phyloP scores from a whole-genome alignment of 2,113 vertebrate genomes.

The Irena cyanogastra region DNA sequence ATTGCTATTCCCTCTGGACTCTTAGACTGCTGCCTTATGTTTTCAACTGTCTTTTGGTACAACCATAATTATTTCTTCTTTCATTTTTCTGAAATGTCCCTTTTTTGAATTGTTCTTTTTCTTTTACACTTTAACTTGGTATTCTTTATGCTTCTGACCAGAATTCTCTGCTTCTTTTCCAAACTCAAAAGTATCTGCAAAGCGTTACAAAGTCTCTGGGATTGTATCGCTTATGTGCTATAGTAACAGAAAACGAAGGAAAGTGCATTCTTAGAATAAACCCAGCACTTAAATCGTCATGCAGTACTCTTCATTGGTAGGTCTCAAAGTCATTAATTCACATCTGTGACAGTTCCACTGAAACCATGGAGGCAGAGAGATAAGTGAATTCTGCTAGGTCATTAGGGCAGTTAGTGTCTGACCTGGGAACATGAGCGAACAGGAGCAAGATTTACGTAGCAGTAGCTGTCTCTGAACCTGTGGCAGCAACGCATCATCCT shows the following conservation, averaged over 20 bases:
- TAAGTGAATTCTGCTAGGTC: neutral
- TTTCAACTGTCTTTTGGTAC: neutral
- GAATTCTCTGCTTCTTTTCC: neutral
- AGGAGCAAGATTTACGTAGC: neutral
- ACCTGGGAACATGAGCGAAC: neutral
- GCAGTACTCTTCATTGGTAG: neutral
- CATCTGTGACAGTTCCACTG: neutral
- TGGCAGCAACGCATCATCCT: neutral
- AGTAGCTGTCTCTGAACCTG: neutral
- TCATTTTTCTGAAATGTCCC: neutral
- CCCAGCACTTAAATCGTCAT: rapidly evolving
- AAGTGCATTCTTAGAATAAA: neutral
- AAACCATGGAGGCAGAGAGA: neutral
- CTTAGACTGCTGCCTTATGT: neutral
- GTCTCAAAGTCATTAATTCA: neutral
- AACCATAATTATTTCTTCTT: neutral
- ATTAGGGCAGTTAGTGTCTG: neutral
- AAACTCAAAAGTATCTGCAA: neutral
- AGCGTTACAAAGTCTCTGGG: neutral
- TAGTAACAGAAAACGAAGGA: neutral
- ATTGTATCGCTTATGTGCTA: neutral
- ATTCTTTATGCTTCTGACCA: neutral
- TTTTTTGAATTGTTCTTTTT: neutral
- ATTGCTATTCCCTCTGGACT: neutral
- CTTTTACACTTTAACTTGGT: neutral